Percentiles rank a stretch among this genome's conserved stretches.
Conservation (phyloP, 2,113 vertebrate genomes). For the Caranx ignobilis region DNA sequence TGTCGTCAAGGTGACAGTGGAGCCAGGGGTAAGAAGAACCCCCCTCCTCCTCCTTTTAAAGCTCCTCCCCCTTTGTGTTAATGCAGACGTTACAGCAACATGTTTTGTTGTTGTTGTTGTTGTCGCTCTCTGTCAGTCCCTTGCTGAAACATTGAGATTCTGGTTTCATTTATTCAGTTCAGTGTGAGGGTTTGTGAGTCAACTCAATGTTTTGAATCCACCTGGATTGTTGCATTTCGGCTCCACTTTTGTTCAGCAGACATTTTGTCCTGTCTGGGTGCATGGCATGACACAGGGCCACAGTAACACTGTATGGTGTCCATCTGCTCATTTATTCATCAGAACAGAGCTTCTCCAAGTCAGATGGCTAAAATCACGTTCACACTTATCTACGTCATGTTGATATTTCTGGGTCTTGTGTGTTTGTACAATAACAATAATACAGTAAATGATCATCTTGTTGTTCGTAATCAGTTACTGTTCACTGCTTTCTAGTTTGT, state of each 20-base stretch:
- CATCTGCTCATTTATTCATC: slow-evolving; percentile 35
- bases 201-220: slow-evolving; percentile 48
- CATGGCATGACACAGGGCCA: slow-evolving; percentile 61
- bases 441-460: slow-evolving; percentile 14
- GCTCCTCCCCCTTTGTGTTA: slow-evolving; percentile 41
- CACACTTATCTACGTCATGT: background rate
- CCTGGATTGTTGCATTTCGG: slow-evolving; percentile 51
- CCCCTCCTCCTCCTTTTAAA: slow-evolving; percentile 54
- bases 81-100: slow-evolving; percentile 53
- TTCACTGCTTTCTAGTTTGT: slow-evolving; percentile 23
- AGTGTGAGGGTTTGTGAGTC: slow-evolving; percentile 36
- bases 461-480: background rate
- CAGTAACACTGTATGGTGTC: slow-evolving; percentile 7
- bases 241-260: slow-evolving; percentile 27
- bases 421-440: background rate
- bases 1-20: slow-evolving; percentile 82
- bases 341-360: background rate
- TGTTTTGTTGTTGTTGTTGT: slow-evolving; percentile 50
- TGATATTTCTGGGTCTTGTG: slow-evolving; percentile 13
- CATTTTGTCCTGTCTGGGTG: slow-evolving; percentile 46
- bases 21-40: slow-evolving; percentile 78
- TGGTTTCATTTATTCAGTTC: slow-evolving; percentile 18
- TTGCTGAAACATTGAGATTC: slow-evolving; percentile 25
- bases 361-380: background rate
- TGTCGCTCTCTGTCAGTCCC: slow-evolving; percentile 34